Evolutionary conservation across 2,888 invertebrate genomes (phyloP).

Genomic region (Himalopsyche tibetana): DNA sequence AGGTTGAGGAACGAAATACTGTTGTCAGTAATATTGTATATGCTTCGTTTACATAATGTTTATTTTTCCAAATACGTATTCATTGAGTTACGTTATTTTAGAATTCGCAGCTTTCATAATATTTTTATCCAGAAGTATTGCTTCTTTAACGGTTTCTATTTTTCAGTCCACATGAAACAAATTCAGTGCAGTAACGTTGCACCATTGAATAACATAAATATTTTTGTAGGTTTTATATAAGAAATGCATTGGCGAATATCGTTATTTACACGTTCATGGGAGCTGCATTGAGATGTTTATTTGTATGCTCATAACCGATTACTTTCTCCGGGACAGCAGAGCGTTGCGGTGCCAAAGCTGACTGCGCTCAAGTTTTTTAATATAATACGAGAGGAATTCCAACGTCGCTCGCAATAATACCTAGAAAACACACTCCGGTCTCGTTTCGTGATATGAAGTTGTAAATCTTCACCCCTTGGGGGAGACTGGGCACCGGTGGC

Average conservation of each 20-base stretch:
- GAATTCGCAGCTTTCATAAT: no score
- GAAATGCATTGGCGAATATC: not conserved
- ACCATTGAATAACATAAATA: no score
- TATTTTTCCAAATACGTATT: no score
- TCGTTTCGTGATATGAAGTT: slow-evolving; percentile 58
- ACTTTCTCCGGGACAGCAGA: not conserved
- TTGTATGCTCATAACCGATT: slow-evolving; percentile 20
- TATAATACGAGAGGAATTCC: slow-evolving; percentile 52
- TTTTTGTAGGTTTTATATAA: no score
- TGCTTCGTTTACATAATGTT: no score
- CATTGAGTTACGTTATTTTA: no score
- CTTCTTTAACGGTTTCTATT: no score
- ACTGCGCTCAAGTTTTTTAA: slow-evolving; percentile 59
- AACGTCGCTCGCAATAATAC: slow-evolving; percentile 48
- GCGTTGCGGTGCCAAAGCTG: not conserved
- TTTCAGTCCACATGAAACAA: no score
- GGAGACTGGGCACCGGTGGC: slow-evolving; percentile 39
- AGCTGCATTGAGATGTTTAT: not conserved
- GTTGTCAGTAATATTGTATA: no score
- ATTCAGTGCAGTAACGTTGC: no score
- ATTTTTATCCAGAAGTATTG: no score
- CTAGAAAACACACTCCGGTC: slow-evolving; percentile 50
- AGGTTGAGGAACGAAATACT: no score
- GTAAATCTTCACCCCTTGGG: slow-evolving; percentile 56
- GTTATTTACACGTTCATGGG: not conserved